Evolutionary conservation across 1,140 invertebrate genomes (phyloP).

Genomic region (Neelides sp.): DNA sequence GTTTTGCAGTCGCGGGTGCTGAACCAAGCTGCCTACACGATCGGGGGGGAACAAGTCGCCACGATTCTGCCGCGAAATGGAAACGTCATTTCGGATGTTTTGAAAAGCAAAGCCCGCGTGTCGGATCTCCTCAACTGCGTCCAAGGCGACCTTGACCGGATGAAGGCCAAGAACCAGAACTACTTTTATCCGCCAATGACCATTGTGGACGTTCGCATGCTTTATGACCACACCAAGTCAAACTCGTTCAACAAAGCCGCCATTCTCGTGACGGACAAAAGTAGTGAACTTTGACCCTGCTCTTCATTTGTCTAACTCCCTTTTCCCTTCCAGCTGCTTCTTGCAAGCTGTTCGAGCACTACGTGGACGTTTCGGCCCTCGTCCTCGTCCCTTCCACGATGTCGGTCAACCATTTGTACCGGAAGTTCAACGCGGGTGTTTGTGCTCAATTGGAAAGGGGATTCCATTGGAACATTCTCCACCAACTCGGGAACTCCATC

Average conservation of each 20-base stretch:
- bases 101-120: slow-evolving; percentile 7
- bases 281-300: slow-evolving; percentile 7
- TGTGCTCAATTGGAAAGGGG: slow-evolving; percentile 19
- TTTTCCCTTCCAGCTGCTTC: slow-evolving; percentile 16
- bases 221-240: slow-evolving; percentile 24
- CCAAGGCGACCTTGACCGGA: slow-evolving; percentile 7
- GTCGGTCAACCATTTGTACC: slow-evolving; percentile 15
- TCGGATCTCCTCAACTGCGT: slow-evolving; percentile 15
- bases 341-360: slow-evolving; percentile 29
- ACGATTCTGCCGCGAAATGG: slow-evolving; percentile 19
- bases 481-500: slow-evolving; percentile 26
- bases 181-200: slow-evolving; percentile 23
- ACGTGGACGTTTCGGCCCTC: slow-evolving; percentile 19
- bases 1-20: slow-evolving; percentile 15
- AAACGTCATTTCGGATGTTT: slow-evolving; percentile 11
- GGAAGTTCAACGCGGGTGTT: slow-evolving; percentile 24
- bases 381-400: slow-evolving; percentile 14
- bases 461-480: slow-evolving; percentile 20
- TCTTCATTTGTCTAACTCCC: neutral
- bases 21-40: slow-evolving; percentile 24
- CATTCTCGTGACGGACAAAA: slow-evolving; percentile 23
- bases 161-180: slow-evolving; percentile 2
- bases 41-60: slow-evolving; percentile 10
- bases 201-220: slow-evolving; percentile 16
- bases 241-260: slow-evolving; percentile 11